Evolutionary conservation across 2,797 vertebrate species (phyloP).

Genomic region (Spheniscus humboldti): DNA sequence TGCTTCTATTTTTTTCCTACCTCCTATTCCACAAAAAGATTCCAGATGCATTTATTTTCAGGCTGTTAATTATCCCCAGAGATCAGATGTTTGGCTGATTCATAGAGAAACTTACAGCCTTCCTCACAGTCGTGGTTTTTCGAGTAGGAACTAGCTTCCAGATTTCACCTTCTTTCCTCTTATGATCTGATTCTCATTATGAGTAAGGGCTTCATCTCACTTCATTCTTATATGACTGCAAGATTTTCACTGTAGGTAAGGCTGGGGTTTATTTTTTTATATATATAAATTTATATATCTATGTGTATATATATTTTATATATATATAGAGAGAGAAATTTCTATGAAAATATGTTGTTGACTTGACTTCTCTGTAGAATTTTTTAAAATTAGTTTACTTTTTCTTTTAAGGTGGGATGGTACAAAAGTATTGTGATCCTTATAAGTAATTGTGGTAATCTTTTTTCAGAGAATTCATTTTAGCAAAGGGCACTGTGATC

Average conservation of each 20-base stretch:
- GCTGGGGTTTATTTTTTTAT: neutral
- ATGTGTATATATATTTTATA: neutral
- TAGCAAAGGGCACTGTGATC: neutral
- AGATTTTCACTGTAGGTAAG: conserved; percentile 52
- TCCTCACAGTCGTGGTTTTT: neutral
- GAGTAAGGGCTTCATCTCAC: neutral
- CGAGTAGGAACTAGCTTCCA: conserved; percentile 37
- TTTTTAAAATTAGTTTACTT: neutral
- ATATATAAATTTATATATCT: neutral
- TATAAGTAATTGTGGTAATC: neutral
- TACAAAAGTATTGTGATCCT: neutral
- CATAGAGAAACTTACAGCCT: conserved; percentile 30
- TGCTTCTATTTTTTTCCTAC: neutral
- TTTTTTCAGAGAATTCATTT: neutral
- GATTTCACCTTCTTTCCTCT: conserved; percentile 15
- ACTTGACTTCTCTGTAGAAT: neutral
- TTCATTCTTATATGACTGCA: neutral
- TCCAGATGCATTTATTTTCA: conserved; percentile 46
- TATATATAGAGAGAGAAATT: neutral
- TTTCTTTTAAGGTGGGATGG: neutral
- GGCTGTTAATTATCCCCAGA: conserved; percentile 40
- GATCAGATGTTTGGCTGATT: conserved; percentile 62
- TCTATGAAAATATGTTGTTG: neutral
- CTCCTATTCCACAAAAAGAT: neutral
- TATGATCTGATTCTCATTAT: neutral